Evolutionary conservation across 1,140 invertebrate species (phyloP), one percentile per base, ranked within the genome.

Genomic region (Drosophila bipectinata): DNA sequence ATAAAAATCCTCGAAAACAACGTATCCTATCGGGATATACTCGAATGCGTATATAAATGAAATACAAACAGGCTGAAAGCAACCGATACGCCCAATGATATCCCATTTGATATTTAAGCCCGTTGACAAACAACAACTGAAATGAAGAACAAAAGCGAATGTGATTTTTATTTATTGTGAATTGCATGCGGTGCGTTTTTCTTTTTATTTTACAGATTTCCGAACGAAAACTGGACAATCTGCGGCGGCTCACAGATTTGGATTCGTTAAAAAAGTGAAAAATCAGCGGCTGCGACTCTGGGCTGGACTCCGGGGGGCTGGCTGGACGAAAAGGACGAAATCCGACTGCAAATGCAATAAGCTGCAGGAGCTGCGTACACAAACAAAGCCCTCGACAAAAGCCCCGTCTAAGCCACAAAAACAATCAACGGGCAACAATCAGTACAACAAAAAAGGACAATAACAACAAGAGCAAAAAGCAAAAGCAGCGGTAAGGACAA

Each of bases 81-180:
- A 69, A 62, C 56, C 75, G 72, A 84, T 79, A 61, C 58, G 56
- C 5, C 28, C 26, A 34, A 28, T 57, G 61, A 79, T 64, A 67
- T 63, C 56, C 56, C 74, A 78, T 76, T 68, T 81, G 82, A 87
- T 73, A 82, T 88, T 88, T 88, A 88, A 87, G 79, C 83, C 76
- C 51, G 41, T 34, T 47, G 73, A 66, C 74, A 66, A 61, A 67
- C 60, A 74, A 68, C 59, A 63, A 68, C 51, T 61, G n/a, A 32
- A 49, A 32, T 49, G 32, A 24, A 21, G 56, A 59, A 75, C 66
- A 84, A 84, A 80, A 62, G 54, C 49, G 73, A 74, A 74, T 87
- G 74, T 62, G 74, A 75, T 77, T 78, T 85, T 80, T 85, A 72
- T 85, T 85, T 87, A 82, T 82, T 80, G 56, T 67, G 59, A 9